Conservation (phyloP, 2,797 vertebrate species). For the Diglossa cyanea region DNA sequence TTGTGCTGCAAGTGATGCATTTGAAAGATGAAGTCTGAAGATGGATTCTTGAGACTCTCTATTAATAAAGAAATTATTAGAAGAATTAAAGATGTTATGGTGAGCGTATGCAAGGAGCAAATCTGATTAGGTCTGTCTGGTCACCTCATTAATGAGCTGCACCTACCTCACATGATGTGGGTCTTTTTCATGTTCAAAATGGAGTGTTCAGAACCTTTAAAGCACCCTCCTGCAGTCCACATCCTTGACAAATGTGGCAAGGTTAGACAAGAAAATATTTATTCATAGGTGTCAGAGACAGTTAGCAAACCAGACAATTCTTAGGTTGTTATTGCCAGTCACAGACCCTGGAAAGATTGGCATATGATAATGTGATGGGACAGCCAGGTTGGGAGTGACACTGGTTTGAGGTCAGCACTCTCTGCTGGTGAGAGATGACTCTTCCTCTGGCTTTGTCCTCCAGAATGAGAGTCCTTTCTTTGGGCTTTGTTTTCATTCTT, state of each 20-base stretch:
- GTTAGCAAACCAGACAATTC: background rate
- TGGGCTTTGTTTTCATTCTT: background rate
- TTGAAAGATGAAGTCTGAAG: background rate
- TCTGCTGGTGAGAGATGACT: background rate
- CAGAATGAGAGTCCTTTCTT: background rate
- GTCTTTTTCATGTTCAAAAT: background rate
- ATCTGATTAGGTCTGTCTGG: background rate
- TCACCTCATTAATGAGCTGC: background rate
- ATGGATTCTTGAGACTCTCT: background rate
- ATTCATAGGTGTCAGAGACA: background rate
- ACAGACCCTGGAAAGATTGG: conserved; percentile 18
- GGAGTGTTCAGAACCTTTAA: background rate
- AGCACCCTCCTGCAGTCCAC: background rate
- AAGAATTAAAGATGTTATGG: background rate
- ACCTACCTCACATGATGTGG: background rate
- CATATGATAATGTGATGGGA: background rate
- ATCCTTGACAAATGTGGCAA: background rate
- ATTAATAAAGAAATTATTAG: background rate
- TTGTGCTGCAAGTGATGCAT: background rate
- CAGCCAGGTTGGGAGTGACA: background rate
- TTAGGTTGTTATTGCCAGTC: background rate
- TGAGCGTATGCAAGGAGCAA: background rate
- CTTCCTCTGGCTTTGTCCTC: background rate
- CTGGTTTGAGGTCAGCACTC: background rate
- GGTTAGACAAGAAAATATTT: conserved; percentile 13